These are phyloP conservation scores for Sarotherodon lohbergeri DNA, from an alignment of 2,113 vertebrate species.

Conservation along the genomic window DNA sequence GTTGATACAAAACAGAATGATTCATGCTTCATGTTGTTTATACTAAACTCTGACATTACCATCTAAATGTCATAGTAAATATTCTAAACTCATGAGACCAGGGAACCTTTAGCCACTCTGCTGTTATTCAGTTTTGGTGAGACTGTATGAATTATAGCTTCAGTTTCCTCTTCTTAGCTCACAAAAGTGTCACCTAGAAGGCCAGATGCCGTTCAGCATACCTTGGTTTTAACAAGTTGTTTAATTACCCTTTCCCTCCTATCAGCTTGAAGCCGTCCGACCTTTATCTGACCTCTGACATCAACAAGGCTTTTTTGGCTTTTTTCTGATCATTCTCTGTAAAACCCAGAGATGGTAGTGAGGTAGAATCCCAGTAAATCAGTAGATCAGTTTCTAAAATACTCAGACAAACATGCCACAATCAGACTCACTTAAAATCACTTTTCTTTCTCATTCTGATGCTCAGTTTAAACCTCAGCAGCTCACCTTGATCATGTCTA, in stretches of 20 bases:
- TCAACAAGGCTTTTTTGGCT: not conserved
- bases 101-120: not conserved
- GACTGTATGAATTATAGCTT: not conserved
- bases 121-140: not conserved
- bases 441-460: rapidly evolving
- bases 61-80: not conserved
- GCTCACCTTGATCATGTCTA: not conserved
- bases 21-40: not conserved
- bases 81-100: not conserved
- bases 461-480: not conserved
- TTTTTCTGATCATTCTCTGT: not conserved
- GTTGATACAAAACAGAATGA: not conserved
- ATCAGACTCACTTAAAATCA: not conserved
- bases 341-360: not conserved
- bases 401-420: not conserved
- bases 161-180: not conserved
- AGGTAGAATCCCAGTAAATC: not conserved
- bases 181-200: not conserved
- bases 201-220: not conserved
- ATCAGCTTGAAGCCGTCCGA: not conserved
- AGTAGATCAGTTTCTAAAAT: not conserved
- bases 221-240: not conserved
- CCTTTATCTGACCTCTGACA: not conserved
- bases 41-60: not conserved
- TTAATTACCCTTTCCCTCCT: not conserved